Percentiles rank a stretch among this genome's conserved stretches.
Evolutionary conservation across 1,140 invertebrate genomes (phyloP).

Genomic region (Conus betulinus): DNA sequence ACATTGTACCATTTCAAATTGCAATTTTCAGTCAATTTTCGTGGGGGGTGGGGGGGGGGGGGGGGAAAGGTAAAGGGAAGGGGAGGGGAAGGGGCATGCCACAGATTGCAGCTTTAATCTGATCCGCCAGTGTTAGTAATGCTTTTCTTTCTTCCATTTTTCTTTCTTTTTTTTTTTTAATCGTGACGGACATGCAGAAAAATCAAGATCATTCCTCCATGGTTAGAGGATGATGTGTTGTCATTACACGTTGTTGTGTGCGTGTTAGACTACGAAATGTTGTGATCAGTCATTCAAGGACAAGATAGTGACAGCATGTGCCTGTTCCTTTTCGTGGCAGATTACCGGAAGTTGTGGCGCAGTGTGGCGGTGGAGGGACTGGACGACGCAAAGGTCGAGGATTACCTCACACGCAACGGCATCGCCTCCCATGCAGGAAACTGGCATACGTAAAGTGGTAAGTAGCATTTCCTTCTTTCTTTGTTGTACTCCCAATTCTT

Average conservation of each 20-base stretch:
- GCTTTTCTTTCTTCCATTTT: no score
- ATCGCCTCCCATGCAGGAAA: conserved; percentile 80
- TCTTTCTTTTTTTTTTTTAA: no score
- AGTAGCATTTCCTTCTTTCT: conserved; percentile 36
- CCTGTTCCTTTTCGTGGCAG: neutral
- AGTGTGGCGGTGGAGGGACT: conserved; percentile 96
- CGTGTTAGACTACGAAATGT: neutral
- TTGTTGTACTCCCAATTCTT: neutral
- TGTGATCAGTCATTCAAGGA: neutral
- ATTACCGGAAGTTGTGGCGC: conserved; percentile 68
- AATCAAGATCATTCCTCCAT: no score
- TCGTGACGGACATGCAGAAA: no score
- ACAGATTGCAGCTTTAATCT: no score
- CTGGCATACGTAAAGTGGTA: conserved; percentile 74
- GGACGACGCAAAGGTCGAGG: conserved; percentile 99
- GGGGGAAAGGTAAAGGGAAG: no score
- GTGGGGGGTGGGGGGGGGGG: no score
- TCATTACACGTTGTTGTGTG: neutral
- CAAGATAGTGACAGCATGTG: neutral
- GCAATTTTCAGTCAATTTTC: no score
- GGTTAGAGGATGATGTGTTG: neutral
- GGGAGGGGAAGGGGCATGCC: no score
- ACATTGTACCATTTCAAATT: no score
- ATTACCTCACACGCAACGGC: conserved; percentile 97
- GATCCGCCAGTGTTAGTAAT: no score